Percentiles rank a stretch among this genome's conserved stretches.
These are phyloP conservation scores for Brachypteracias leptosomus DNA, from an alignment of 2,113 vertebrate species.

Conservation along the genomic window DNA sequence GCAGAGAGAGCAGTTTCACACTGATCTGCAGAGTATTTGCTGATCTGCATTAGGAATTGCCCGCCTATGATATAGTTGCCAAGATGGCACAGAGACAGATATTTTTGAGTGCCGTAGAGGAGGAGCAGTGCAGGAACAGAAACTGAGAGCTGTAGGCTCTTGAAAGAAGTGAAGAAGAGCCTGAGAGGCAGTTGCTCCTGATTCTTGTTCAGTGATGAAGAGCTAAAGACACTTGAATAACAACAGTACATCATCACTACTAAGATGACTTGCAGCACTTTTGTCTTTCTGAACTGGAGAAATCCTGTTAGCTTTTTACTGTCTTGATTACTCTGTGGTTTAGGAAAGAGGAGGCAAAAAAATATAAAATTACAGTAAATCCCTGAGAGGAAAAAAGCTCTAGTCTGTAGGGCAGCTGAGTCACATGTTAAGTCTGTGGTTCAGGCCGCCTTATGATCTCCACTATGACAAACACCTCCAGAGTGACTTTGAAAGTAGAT, in stretches of 20 bases:
- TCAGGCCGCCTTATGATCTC: neutral
- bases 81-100: neutral
- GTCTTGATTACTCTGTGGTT: neutral
- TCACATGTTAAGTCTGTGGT: neutral
- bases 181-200: neutral
- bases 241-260: neutral
- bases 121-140: neutral
- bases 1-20: neutral
- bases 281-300: neutral
- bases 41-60: neutral
- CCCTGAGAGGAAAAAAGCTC: neutral
- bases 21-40: constrained; percentile 1
- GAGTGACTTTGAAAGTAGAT: neutral
- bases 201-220: neutral
- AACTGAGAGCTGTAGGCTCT: neutral
- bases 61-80: neutral
- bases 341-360: neutral
- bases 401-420: neutral
- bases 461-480: neutral
- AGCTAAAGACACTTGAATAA: neutral
- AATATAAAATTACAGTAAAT: neutral
- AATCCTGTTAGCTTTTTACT: neutral
- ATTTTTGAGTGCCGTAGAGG: neutral
- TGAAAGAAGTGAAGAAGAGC: neutral
- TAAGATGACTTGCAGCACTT: neutral